Conservation (phyloP, 2,888 invertebrate species). For the Eilema sororculum region DNA sequence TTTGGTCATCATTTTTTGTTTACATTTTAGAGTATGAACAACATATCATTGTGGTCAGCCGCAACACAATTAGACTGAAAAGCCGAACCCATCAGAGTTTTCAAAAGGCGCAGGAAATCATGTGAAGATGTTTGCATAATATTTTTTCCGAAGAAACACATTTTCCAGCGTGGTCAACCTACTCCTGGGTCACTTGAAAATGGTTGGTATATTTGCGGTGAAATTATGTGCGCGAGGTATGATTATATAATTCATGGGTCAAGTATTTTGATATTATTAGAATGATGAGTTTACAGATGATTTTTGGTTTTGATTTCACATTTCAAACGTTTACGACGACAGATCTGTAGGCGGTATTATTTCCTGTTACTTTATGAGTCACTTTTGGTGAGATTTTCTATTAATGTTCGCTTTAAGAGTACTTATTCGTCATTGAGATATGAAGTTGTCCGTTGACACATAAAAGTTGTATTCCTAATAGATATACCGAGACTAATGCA, state of each 20-base stretch:
- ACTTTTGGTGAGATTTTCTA: background rate
- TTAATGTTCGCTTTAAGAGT: too few species aligned
- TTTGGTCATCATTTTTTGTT: too few species aligned
- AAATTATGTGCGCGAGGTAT: constrained; percentile 16
- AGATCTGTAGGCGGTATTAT: background rate
- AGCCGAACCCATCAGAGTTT: too few species aligned
- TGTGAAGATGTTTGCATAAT: too few species aligned
- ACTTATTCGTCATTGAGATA: too few species aligned
- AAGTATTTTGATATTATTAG: constrained; percentile 16
- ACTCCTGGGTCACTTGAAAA: constrained; percentile 18
- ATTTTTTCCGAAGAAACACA: background rate
- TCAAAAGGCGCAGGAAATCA: too few species aligned
- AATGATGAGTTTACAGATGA: constrained; percentile 11
- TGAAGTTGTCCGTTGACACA: too few species aligned
- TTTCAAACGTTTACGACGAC: background rate
- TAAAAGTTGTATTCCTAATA: too few species aligned
- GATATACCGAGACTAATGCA: too few species aligned
- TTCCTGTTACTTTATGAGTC: background rate
- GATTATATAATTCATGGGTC: constrained; percentile 17
- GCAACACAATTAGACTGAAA: too few species aligned
- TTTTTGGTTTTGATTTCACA: constrained; percentile 3
- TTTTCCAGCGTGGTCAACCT: constrained; percentile 8
- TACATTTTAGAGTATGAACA: too few species aligned
- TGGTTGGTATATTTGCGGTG: constrained; percentile 19
- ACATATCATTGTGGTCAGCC: too few species aligned